Percentiles rank a stretch among this genome's conserved stretches.
Evolutionary conservation across 2,113 vertebrate species (phyloP).

Genomic region (Baryphthengus martii): DNA sequence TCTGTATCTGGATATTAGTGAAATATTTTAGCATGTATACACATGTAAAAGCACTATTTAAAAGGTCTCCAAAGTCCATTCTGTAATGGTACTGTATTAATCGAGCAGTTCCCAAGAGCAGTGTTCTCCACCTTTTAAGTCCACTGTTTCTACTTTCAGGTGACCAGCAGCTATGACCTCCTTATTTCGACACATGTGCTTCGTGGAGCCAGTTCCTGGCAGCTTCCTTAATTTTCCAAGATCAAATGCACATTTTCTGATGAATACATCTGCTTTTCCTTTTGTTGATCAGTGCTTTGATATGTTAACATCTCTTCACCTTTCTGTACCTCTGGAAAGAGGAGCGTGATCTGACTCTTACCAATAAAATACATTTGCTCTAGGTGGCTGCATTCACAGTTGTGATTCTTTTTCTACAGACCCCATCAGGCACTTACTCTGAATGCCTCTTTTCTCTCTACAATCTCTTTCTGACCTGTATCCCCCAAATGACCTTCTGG

Average conservation of each 20-base stretch:
- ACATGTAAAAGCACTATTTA: rapidly evolving
- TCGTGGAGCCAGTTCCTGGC: not conserved
- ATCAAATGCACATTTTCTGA: too few species aligned
- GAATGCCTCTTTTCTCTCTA: not conserved
- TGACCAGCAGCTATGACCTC: not conserved
- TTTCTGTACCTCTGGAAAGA: not conserved
- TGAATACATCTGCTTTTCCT: not conserved
- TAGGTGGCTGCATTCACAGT: rapidly evolving
- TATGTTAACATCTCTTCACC: not conserved
- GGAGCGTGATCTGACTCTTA: too few species aligned
- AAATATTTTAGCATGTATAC: not conserved
- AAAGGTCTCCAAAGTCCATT: too few species aligned
- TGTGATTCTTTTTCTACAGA: not conserved
- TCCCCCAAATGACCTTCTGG: not conserved
- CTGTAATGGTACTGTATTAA: too few species aligned
- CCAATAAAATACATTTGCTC: not conserved
- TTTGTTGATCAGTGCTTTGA: too few species aligned
- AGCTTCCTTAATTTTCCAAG: not conserved
- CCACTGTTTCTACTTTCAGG: not conserved
- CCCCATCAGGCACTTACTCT: too few species aligned
- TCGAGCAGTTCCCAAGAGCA: not conserved
- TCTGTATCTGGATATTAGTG: not conserved
- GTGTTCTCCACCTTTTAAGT: not conserved
- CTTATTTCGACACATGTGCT: rapidly evolving
- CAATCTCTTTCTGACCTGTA: not conserved